Percentiles rank a stretch among this genome's conserved stretches.
Conservation (phyloP, 2,113 vertebrate genomes). For the Pseudorectes ferrugineus region DNA sequence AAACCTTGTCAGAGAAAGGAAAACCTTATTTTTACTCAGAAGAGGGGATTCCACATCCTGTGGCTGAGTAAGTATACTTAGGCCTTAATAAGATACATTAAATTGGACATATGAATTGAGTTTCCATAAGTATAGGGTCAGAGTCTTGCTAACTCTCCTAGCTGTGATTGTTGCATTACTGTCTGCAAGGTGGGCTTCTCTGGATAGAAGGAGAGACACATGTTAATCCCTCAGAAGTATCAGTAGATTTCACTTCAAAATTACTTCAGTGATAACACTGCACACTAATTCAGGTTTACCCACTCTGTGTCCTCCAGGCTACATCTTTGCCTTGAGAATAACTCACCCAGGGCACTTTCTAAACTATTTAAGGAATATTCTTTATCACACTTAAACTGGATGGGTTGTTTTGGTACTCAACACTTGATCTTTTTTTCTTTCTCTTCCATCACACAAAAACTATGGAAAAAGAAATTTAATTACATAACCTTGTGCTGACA, state of each 20-base stretch:
- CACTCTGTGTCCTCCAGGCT: not conserved
- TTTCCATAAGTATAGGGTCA: not conserved
- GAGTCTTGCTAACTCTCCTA: not conserved
- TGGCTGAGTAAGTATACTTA: not conserved
- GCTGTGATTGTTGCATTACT: not conserved
- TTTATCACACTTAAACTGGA: not conserved
- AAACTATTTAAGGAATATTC: not conserved
- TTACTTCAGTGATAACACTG: not conserved
- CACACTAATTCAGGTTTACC: not conserved
- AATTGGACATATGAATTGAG: not conserved
- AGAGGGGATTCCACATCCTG: not conserved
- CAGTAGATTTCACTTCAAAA: not conserved
- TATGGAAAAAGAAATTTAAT: not conserved
- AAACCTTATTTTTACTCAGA: not conserved
- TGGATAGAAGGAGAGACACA: not conserved
- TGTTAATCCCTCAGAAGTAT: not conserved
- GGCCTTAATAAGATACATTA: not conserved
- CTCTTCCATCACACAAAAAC: not conserved
- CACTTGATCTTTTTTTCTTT: not conserved
- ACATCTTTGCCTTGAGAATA: not conserved
- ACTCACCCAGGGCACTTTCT: not conserved
- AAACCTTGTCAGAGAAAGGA: not conserved
- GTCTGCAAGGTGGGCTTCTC: not conserved
- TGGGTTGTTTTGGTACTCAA: not conserved
- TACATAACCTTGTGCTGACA: not conserved